Conservation (phyloP, 2,113 vertebrate species). For the Pitta sordida region DNA sequence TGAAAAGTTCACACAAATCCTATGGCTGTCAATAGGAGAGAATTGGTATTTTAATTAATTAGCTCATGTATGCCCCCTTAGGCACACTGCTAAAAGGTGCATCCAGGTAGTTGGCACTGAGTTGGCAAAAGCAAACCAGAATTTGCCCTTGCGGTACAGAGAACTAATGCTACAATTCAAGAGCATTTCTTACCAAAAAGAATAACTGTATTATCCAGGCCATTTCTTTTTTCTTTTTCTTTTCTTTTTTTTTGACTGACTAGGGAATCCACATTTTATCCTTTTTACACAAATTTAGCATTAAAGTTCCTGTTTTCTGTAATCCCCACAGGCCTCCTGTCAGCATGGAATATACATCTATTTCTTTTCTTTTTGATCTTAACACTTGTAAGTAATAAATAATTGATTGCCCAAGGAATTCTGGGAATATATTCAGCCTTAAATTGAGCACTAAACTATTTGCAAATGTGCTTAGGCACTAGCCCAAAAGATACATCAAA, state of each 20-base stretch:
- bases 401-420: constrained; percentile 73
- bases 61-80: not conserved
- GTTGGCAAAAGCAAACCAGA: not conserved
- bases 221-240: not conserved
- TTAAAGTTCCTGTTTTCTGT: constrained; percentile 48
- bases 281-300: constrained; percentile 61
- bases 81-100: not conserved
- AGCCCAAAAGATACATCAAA: constrained; percentile 66
- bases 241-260: not conserved
- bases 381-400: constrained; percentile 75
- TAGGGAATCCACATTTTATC: constrained; percentile 26
- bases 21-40: not conserved
- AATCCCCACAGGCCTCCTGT: constrained; percentile 44
- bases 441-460: constrained; percentile 69
- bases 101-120: not conserved
- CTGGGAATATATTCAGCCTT: constrained; percentile 70
- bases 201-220: not conserved
- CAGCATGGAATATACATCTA: constrained; percentile 52
- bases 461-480: constrained; percentile 69
- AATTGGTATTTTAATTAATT: constrained; percentile 2
- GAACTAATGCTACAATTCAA: not conserved
- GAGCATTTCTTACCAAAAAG: not conserved
- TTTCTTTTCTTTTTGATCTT: constrained; percentile 70
- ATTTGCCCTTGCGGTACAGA: not conserved
- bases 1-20: not conserved